A percentile compares a stretch with the other conserved stretches of the same genome.
These are phyloP conservation scores for Lagria hirta DNA, from an alignment of 2,888 invertebrate genomes.

Conservation along the genomic window DNA sequence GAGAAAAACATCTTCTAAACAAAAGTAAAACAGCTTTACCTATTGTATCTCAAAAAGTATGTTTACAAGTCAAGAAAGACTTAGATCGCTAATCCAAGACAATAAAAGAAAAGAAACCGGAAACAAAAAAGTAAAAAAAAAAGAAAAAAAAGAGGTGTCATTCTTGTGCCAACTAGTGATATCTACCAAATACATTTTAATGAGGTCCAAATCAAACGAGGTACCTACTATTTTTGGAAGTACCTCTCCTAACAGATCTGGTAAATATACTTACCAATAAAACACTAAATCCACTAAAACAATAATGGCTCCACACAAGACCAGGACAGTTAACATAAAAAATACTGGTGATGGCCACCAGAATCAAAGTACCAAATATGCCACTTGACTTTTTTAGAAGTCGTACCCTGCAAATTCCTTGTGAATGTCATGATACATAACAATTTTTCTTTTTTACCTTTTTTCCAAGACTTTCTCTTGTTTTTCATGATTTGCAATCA, in stretches of 20 bases:
- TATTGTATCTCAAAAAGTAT: too few relatives aligned
- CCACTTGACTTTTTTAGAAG: constrained; percentile 64
- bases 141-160: too few relatives aligned
- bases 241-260: too few relatives aligned
- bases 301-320: constrained; percentile 59
- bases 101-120: too few relatives aligned
- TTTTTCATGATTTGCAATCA: constrained; percentile 64
- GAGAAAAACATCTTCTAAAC: too few relatives aligned
- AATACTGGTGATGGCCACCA: constrained; percentile 64
- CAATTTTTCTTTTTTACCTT: constrained; percentile 56
- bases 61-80: too few relatives aligned
- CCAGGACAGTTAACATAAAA: constrained; percentile 65
- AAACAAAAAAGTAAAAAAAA: constrained; percentile 5
- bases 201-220: too few relatives aligned
- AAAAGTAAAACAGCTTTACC: too few relatives aligned
- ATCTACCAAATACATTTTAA: too few relatives aligned
- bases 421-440: neutral
- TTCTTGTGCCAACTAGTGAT: too few relatives aligned
- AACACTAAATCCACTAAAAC: constrained; percentile 59
- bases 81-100: too few relatives aligned
- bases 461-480: constrained; percentile 59
- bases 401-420: constrained; percentile 58
- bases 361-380: constrained; percentile 61
- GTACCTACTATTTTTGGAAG: too few relatives aligned
- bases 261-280: constrained; percentile 60